Base-by-base conservation (phyloP, 1,140 invertebrate species). In the Calephelis virginiensis region DNA sequence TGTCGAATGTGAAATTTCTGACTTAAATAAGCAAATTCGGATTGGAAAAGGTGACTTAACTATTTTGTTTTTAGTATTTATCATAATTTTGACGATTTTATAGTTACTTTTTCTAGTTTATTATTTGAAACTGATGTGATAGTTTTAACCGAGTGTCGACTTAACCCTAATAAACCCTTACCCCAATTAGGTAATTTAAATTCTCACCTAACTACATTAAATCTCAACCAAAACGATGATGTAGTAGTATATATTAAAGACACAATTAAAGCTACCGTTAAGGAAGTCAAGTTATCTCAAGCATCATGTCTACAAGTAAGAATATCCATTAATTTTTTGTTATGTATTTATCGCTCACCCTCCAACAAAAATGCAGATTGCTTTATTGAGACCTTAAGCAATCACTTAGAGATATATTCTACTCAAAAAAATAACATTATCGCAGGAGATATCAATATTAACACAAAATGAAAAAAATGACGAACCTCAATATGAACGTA, bases 51-150 rank as follows among this genome's bases (percentile, higher is more conserved):
- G 14, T 8, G 9, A 48, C n/a, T 45, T 67, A 48, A 62, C 59
- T 62, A 53, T 67, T 14, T 61, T 65, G 14, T 50, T n/a, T 47
- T 7, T 47, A 67, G 65, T 61, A 67, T 67, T 8, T 67, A 67
- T 47, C 13, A 37, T n/a, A 67, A 61, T 14, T 67, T 61, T 67
- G 59, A 67, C 43, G 59, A 61, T n/a, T n/a, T n/a, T n/a, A n/a
- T n/a, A n/a, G n/a, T n/a, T n/a, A n/a, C n/a, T n/a, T n/a, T n/a
- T n/a, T n/a, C 38, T 13, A n/a, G n/a, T n/a, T n/a, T n/a, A n/a
- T n/a, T n/a, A n/a, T n/a, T n/a, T n/a, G n/a, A n/a, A n/a, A n/a
- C n/a, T n/a, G n/a, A n/a, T n/a, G n/a, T n/a, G n/a, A n/a, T n/a
- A n/a, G n/a, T n/a, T n/a, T n/a, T 49, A 49, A 49, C 48, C 9